Evolutionary conservation across 2,797 vertebrate species (phyloP), one percentile per base, ranked within the genome.

Genomic region (Nannoperca australis): DNA sequence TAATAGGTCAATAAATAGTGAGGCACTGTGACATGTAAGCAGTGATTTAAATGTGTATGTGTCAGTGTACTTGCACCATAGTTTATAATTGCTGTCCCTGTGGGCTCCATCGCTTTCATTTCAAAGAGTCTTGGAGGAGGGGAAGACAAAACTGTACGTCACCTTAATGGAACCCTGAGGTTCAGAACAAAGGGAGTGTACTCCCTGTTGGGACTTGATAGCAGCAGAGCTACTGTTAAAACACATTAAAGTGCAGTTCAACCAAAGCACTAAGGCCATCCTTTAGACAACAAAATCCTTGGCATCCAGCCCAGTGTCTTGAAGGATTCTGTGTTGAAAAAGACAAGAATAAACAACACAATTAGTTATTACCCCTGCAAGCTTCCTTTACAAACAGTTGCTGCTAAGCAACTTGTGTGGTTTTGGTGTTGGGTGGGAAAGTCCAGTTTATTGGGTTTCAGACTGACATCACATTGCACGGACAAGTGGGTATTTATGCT

Each of bases 221-320:
- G 24, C 24, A 27, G 67, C 69, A 22, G 71, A 72, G 77, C 66
- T 72, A 72, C 71, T 77, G 65, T 75, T 63, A 36, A 55, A 69
- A 34, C 62, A 78, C 69, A 77, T 78, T 84, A 70, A 66, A 76
- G 79, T 51, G 38, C 32, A 56, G 38, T 76, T 86, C 56, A 76
- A 75, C 63, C 17, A 17, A 73, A 82, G 76, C 64, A 66, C 66
- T 61, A 18, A 76, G 50, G 61, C 36, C 56, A 73, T 81, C 82
- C 60, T 38, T 89, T 73, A 55, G 47, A 70, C 64, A 88, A 88
- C 78, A 87, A 88, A 87, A 78, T 45, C 58, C 1, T 62, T 91
- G 90, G 88, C 84, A 67, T 64, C 2, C 45, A 42, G 82, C 85
- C 88, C 67, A 65, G 68, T 3, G 10, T 63, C 70, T 72, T 58